Base-by-base conservation (phyloP, 2,113 vertebrate genomes). In the Trachemys scripta region DNA sequence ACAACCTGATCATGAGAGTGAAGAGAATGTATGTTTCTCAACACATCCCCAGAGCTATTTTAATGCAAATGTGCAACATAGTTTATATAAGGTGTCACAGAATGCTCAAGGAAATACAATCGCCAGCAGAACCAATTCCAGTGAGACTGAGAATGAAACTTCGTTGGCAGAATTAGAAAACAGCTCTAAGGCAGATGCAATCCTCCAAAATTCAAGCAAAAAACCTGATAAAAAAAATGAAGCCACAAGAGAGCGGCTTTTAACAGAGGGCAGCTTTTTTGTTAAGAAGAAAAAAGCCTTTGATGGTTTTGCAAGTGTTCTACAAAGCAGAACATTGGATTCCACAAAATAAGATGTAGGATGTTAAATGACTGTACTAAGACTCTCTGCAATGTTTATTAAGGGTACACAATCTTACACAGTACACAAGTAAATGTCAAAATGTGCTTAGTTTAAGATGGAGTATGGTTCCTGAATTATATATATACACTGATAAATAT, bases 221-320 rank as follows among this genome's bases (percentile, higher is more conserved):
- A 91, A 92, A n/a, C 31, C 35, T 65, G 17, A 16, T 12, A 62
- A 54, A 86, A 84, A 82, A 42, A 17, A 10, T n/a, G 86, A 96
- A 75, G 89, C 89, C 85, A 82, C 86, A 22, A 72, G 65, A 72
- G 65, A 9, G 19, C 17, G 3, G 65, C 65, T 22, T 88, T 38
- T 42, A 86, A 92, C 82, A 87, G 80, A 94, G 29, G 88, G 80
- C 4, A 91, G 54, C 78, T 62, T 94, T 69, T 96, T 98, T 89
- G 84, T 97, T 75, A 97, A 95, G 83, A 97, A 97, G 86, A 97
- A 84, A 90, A 97, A 85, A 93, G 97, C 94, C 8, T 98, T 98
- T 90, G 96, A 98, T 72, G 93, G 94, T 85, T 98, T 96, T 83
- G 82, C 79, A 72, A 54, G 82, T 10, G 5, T 94, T 78, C 92